Conservation (phyloP, 2,888 invertebrate species). For the Megastigmus dorsalis region DNA sequence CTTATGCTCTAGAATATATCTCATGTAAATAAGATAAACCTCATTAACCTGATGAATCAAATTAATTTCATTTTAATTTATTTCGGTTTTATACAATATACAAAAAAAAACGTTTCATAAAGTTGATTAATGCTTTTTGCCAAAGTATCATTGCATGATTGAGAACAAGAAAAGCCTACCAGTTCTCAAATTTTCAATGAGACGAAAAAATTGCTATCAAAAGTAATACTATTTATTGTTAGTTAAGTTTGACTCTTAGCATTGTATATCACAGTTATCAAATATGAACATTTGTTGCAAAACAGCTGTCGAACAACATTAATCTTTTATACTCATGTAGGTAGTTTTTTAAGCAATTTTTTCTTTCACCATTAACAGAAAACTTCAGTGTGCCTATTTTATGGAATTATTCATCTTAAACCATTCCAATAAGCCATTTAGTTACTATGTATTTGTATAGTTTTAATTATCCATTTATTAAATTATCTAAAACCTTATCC, state of each 20-base stretch:
- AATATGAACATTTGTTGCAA: constrained; percentile 49
- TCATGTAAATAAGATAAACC: neutral
- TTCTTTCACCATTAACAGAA: constrained; percentile 1
- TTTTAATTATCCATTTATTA: neutral
- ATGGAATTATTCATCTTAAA: neutral
- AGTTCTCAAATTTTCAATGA: constrained; percentile 22
- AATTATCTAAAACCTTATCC: neutral
- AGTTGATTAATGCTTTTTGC: constrained; percentile 20
- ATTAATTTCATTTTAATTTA: neutral
- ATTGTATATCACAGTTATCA: constrained; percentile 53
- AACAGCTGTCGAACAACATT: constrained; percentile 6
- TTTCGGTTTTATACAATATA: neutral
- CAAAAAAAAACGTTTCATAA: neutral
- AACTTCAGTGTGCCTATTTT: constrained; percentile 11
- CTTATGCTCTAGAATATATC: neutral
- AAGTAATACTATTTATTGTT: constrained; percentile 61
- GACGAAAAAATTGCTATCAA: constrained; percentile 56
- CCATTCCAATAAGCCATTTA: constrained; percentile 21
- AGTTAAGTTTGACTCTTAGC: constrained; percentile 63
- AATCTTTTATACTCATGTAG: constrained; percentile 7
- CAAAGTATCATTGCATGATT: constrained; percentile 1
- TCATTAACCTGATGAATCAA: constrained; percentile 3
- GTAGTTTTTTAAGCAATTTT: constrained; percentile 1
- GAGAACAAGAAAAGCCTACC: constrained; percentile 15
- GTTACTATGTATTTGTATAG: neutral